Conservation (phyloP, 2,797 vertebrate species). For the Karalla daura region DNA sequence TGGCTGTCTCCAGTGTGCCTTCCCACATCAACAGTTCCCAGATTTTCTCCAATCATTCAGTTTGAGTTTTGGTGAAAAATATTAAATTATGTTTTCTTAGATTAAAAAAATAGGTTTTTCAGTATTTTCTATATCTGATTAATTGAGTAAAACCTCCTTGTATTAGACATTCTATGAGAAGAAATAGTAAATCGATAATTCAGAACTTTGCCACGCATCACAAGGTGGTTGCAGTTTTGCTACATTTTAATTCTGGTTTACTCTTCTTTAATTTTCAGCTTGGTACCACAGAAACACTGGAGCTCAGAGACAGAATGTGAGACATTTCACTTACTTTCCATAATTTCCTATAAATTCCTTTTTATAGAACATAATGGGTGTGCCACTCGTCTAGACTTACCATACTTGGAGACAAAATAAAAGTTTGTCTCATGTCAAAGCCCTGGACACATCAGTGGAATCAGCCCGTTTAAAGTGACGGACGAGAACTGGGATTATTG, state of each 20-base stretch:
- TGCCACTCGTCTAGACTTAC: too few relatives aligned
- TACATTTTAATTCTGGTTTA: too few relatives aligned
- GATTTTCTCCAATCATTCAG: neutral
- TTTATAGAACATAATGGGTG: too few relatives aligned
- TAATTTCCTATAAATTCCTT: neutral
- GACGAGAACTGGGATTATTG: slow-evolving; percentile 36
- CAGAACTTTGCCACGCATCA: too few relatives aligned
- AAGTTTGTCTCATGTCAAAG: neutral
- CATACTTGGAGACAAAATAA: neutral
- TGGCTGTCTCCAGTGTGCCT: slow-evolving; percentile 21
- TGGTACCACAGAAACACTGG: too few relatives aligned
- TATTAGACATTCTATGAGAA: too few relatives aligned
- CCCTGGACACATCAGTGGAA: slow-evolving; percentile 1
- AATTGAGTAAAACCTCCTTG: too few relatives aligned
- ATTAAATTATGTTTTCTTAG: neutral
- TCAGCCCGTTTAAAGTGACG: slow-evolving; percentile 5
- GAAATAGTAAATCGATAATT: too few relatives aligned
- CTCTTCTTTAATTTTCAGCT: too few relatives aligned
- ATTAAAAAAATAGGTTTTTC: neutral
- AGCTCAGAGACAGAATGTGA: too few relatives aligned
- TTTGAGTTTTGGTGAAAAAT: neutral
- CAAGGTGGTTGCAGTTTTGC: too few relatives aligned
- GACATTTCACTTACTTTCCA: too few relatives aligned
- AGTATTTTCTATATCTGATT: neutral
- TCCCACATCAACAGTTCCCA: neutral